These are phyloP conservation scores for Parus major DNA, from an alignment of 2,113 vertebrate genomes.

Conservation along the genomic window DNA sequence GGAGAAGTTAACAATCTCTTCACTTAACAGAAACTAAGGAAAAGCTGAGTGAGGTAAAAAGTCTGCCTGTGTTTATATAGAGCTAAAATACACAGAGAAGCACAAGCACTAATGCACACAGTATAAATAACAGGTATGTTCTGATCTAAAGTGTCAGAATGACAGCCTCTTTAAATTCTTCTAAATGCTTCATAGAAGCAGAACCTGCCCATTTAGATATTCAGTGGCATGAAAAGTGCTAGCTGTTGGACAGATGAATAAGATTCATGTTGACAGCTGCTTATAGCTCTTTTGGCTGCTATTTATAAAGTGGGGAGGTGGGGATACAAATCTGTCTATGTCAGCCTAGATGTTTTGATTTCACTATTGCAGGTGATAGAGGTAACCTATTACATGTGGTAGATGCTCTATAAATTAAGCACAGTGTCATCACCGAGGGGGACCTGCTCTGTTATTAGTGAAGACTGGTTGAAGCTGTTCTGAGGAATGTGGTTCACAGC, in stretches of 20 bases:
- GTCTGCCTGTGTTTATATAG: neutral
- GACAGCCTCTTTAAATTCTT: slow-evolving; percentile 34
- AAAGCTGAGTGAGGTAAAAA: neutral
- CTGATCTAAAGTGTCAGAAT: slow-evolving; percentile 28
- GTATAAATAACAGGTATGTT: slow-evolving; percentile 15
- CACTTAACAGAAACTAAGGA: neutral
- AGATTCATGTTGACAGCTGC: slow-evolving; percentile 49
- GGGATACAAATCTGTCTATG: neutral
- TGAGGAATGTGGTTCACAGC: neutral
- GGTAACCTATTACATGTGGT: neutral
- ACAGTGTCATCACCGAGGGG: neutral
- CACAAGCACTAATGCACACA: neutral
- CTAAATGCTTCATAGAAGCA: slow-evolving; percentile 15
- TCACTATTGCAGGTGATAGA: neutral
- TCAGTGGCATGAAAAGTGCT: slow-evolving; percentile 49
- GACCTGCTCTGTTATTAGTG: neutral
- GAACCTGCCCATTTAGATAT: slow-evolving; percentile 46
- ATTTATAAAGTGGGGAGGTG: neutral
- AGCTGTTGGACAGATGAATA: slow-evolving; percentile 15
- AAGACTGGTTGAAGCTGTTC: neutral
- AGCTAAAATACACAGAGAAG: neutral
- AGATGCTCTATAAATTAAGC: slow-evolving; percentile 19
- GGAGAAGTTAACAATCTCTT: neutral
- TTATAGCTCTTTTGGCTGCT: slow-evolving; percentile 47
- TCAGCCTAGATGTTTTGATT: slow-evolving; percentile 21